A percentile compares a stretch with the other conserved stretches of the same genome.
phyloP scores from a whole-genome alignment of 2,113 vertebrate species.

The Clupea harengus region DNA sequence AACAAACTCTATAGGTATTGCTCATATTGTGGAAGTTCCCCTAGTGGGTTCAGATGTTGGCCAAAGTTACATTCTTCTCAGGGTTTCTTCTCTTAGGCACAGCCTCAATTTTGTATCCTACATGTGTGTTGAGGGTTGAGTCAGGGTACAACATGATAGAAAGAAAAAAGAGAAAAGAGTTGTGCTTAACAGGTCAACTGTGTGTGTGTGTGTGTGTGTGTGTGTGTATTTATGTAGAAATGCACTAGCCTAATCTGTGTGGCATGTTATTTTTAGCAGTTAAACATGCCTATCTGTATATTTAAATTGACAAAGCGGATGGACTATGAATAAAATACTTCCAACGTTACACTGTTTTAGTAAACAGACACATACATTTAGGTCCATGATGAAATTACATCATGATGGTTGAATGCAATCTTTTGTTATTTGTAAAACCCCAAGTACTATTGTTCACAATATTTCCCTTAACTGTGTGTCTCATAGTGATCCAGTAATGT shows the following conservation, averaged over 20 bases:
- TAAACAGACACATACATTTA: no score
- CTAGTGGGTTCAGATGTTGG: background rate
- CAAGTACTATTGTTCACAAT: no score
- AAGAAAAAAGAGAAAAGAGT: no score
- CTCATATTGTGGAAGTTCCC: background rate
- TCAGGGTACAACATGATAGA: no score
- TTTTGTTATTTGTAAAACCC: no score
- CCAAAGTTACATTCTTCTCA: background rate
- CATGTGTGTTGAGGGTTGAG: no score
- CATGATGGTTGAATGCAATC: no score
- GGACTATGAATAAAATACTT: conserved; percentile 6
- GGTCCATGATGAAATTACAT: no score
- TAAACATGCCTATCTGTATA: background rate
- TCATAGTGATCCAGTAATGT: no score
- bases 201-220: background rate
- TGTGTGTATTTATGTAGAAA: background rate
- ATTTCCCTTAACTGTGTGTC: no score
- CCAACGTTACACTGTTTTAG: conserved; percentile 10
- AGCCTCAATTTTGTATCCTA: no score
- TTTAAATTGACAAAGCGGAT: background rate
- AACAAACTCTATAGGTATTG: background rate
- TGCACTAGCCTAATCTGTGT: background rate
- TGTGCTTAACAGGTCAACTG: background rate
- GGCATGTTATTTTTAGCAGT: background rate
- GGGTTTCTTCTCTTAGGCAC: no score